Percentiles rank a stretch among this genome's conserved stretches.
These are phyloP conservation scores for Listronotus oregonensis DNA, from an alignment of 1,140 invertebrate genomes.

Conservation along the genomic window DNA sequence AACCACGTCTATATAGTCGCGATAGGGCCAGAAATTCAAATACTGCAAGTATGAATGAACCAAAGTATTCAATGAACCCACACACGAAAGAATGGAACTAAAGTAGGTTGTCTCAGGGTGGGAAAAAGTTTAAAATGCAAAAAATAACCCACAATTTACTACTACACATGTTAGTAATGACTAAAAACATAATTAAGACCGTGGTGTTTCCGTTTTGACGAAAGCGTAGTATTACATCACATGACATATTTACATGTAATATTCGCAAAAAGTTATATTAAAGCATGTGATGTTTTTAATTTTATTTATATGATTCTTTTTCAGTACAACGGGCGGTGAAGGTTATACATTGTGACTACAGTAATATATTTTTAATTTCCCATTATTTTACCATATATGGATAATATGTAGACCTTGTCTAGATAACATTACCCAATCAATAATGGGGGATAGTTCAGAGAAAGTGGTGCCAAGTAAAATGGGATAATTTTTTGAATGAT, in stretches of 20 bases:
- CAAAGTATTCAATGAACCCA: conserved; percentile 30
- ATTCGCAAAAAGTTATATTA: conserved; percentile 5
- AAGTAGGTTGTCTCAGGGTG: conserved; percentile 41
- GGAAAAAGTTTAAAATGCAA: conserved; percentile 30
- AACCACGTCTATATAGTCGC: conserved; percentile 2
- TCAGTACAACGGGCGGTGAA: no score
- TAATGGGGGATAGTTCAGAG: no score
- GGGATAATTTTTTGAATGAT: no score
- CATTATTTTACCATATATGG: no score
- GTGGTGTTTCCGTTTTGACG: conserved; percentile 24
- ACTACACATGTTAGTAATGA: conserved; percentile 39
- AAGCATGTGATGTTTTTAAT: no score
- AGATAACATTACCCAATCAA: no score
- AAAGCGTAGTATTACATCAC: conserved; percentile 13
- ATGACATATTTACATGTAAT: conserved; percentile 14
- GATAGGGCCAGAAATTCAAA: conserved; percentile 19
- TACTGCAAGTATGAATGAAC: conserved; percentile 27
- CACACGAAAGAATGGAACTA: conserved; percentile 15
- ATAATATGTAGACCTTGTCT: no score
- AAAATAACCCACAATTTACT: conserved; percentile 35
- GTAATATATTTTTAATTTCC: no score
- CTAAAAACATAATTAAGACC: conserved; percentile 24
- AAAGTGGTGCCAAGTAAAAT: no score
- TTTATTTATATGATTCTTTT: no score
- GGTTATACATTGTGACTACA: no score